Percentiles rank a stretch among this genome's conserved stretches.
Conservation (phyloP, 2,113 vertebrate genomes). For the Sylvietta virens region DNA sequence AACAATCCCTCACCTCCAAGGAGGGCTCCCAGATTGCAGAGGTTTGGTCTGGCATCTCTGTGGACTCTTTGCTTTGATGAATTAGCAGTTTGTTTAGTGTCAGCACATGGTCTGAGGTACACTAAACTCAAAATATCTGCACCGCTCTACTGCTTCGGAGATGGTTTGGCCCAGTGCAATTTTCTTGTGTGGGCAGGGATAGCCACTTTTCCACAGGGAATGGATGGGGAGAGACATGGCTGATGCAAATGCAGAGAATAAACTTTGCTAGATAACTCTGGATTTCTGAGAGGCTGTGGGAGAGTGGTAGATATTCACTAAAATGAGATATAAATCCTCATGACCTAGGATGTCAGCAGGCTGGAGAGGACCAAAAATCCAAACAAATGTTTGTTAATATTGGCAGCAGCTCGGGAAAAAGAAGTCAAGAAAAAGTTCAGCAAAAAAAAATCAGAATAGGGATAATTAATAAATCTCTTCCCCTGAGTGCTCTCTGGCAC, state of each 20-base stretch:
- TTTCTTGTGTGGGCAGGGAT: not conserved
- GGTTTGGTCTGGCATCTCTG: not conserved
- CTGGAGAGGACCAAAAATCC: not conserved
- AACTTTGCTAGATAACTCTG: not conserved
- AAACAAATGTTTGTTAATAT: not conserved
- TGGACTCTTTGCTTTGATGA: not conserved
- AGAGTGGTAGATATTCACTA: not conserved
- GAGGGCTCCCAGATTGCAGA: not conserved
- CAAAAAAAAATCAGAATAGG: not conserved
- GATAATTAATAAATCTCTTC: not conserved
- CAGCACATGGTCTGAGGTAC: not conserved
- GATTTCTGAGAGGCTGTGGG: not conserved
- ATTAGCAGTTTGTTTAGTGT: not conserved
- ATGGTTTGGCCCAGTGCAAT: not conserved
- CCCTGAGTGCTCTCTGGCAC: not conserved
- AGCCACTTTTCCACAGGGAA: not conserved
- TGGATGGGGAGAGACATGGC: fast-evolving
- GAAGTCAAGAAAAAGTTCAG: not conserved
- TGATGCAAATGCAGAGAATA: not conserved
- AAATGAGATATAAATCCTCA: not conserved
- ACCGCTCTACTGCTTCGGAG: not conserved
- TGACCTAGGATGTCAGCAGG: not conserved
- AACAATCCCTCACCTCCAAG: fast-evolving
- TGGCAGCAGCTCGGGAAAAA: not conserved
- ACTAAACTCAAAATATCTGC: not conserved